phyloP scores from a whole-genome alignment of 2,113 vertebrate species.

The Cyanoramphus novaezelandiae region DNA sequence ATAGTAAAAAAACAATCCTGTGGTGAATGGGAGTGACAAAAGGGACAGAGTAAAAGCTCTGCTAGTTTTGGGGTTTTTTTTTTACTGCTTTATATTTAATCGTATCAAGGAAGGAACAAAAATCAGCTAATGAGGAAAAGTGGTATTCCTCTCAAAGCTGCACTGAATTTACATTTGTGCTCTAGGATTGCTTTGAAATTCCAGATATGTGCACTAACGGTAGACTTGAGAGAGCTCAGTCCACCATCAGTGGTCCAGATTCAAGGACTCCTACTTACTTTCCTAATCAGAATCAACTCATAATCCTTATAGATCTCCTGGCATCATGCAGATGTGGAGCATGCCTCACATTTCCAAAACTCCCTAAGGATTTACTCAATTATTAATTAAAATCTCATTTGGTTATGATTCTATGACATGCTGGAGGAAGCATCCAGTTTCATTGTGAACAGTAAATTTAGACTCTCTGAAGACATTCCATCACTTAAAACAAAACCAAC shows the following conservation, averaged over 20 bases:
- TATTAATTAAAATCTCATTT: constrained; percentile 53
- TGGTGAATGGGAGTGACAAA: not conserved
- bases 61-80: not conserved
- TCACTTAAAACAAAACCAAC: not conserved
- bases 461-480: not conserved
- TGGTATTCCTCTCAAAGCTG: not conserved
- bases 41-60: not conserved
- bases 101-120: not conserved
- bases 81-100: not conserved
- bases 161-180: not conserved
- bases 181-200: not conserved
- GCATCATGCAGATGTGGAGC: not conserved
- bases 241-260: not conserved
- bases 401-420: not conserved
- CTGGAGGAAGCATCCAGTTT: not conserved
- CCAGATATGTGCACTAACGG: not conserved
- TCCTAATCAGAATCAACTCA: not conserved
- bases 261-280: not conserved
- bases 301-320: not conserved
- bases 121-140: not conserved
- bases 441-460: not conserved
- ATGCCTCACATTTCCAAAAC: not conserved
- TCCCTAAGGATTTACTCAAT: constrained; percentile 11
- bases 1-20: not conserved
- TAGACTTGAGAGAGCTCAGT: not conserved